A percentile compares a stretch with the other conserved stretches of the same genome.
Evolutionary conservation across 2,797 vertebrate genomes (phyloP).

Genomic region (Ataeniobius toweri): DNA sequence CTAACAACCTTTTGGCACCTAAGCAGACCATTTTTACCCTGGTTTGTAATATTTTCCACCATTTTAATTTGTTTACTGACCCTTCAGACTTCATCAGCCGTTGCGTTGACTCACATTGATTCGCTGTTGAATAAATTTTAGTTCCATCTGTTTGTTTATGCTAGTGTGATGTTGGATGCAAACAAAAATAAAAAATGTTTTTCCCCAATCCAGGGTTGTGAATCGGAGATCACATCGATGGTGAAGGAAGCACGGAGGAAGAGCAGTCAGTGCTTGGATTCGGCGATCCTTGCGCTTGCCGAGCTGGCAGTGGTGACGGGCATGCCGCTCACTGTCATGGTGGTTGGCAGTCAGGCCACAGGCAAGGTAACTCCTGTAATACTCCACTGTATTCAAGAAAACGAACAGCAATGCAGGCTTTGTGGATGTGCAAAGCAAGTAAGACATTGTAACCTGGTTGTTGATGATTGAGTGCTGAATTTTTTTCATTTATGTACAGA

Average conservation of each 20-base stretch:
- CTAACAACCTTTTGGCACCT: conserved; percentile 55
- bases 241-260: conserved; percentile 88
- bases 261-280: conserved; percentile 77
- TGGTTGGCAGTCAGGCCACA: conserved; percentile 56
- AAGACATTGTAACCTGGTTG: conserved; percentile 20
- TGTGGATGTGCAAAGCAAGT: conserved; percentile 30
- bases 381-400: conserved; percentile 42
- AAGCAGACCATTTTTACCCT: conserved; percentile 63
- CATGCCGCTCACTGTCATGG: conserved; percentile 71
- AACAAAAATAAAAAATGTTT: conserved; percentile 9
- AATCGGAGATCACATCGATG: conserved; percentile 93
- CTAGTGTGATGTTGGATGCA: conserved; percentile 37
- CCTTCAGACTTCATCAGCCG: conserved; percentile 49
- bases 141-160: conserved; percentile 47
- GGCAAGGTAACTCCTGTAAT: conserved; percentile 66
- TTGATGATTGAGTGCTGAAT: conserved; percentile 29
- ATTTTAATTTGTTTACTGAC: conserved; percentile 69
- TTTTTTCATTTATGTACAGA: not conserved
- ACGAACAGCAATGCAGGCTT: conserved; percentile 26
- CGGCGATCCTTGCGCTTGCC: conserved; percentile 73
- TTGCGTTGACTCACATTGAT: conserved; percentile 61
- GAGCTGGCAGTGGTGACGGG: conserved; percentile 83
- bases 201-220: conserved; percentile 84
- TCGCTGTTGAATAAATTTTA: conserved; percentile 58
- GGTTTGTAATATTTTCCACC: conserved; percentile 43